Percentiles rank a stretch among this genome's conserved stretches.
phyloP scores from a whole-genome alignment of 1,140 invertebrate genomes.

The Macrobrachium nipponense region DNA sequence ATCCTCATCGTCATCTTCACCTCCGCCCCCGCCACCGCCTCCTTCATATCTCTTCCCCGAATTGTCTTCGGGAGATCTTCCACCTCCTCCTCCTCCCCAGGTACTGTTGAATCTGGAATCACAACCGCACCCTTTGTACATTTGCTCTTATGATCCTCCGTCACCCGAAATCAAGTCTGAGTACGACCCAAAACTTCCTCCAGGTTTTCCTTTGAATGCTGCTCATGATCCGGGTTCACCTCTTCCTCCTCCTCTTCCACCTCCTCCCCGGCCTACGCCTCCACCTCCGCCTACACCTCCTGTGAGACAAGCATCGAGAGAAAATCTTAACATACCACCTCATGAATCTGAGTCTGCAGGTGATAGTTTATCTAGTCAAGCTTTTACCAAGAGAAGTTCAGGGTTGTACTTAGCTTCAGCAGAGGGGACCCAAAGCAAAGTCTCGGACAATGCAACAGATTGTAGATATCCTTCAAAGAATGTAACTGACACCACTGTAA shows the following conservation, averaged over 20 bases:
- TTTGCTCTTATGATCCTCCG: slow-evolving; percentile 60
- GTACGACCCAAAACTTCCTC: slow-evolving; percentile 58
- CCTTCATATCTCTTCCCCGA: slow-evolving; percentile 40
- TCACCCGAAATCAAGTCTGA: slow-evolving; percentile 58
- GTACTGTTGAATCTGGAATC: slow-evolving; percentile 14
- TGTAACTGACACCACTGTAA: background rate
- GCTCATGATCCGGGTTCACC: slow-evolving; percentile 5
- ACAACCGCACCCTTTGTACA: slow-evolving; percentile 38
- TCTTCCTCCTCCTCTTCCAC: slow-evolving; percentile 17
- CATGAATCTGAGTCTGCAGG: background rate
- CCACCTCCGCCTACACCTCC: slow-evolving; percentile 50
- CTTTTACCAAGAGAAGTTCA: no score
- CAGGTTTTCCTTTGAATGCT: slow-evolving; percentile 19
- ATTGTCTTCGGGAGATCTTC: slow-evolving; percentile 45
- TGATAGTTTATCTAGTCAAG: slow-evolving; percentile 5
- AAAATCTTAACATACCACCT: slow-evolving; percentile 3
- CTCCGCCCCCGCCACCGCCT: slow-evolving; percentile 46
- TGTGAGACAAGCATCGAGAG: slow-evolving; percentile 23
- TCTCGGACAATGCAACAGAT: no score
- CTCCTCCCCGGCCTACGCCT: slow-evolving; percentile 46
- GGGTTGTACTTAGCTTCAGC: no score
- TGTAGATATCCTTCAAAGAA: no score
- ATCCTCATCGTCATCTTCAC: slow-evolving; percentile 36
- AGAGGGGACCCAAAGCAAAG: no score
- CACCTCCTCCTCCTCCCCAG: slow-evolving; percentile 37